Evolutionary conservation across 2,797 vertebrate species (phyloP), one percentile per base, ranked within the genome.

Genomic region (Carapus acus): DNA sequence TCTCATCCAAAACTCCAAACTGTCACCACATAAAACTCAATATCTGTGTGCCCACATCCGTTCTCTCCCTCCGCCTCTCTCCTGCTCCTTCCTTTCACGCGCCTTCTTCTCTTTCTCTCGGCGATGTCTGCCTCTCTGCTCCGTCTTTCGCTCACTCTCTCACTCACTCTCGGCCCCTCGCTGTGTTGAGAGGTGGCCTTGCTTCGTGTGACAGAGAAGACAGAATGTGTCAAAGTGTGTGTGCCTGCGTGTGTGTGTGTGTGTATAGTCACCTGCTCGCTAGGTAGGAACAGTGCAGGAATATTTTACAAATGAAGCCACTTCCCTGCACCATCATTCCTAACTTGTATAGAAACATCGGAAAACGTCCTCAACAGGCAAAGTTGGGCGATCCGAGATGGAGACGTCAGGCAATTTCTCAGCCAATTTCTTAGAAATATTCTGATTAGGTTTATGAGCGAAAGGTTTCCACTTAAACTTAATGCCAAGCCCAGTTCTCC

Each of bases 151-250:
- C 34, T 7, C 55, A 41, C 17, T 33, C 31, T 7, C 31, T 33
- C 31, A 4, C 31, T 33, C 58, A 11, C 31, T 33, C 12, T 33
- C 34, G 14, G 4, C 7, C 34, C n/a, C 34, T 36, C 34, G 4
- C 54, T 49, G 53, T 65, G 40, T 57, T 62, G 54, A 59, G 64
- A 46, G 65, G 40, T 67, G 47, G 74, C 80, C 74, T 80, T 78
- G 65, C 69, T 74, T 77, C 46, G 69, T 77, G 74, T 80, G 70
- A 58, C 65, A 76, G 49, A 60, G 43, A 74, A 69, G 70, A 71
- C 78, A 76, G 70, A n/a, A n/a, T n/a, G n/a, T n/a, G n/a, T n/a
- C n/a, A n/a, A n/a, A n/a, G n/a, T n/a, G n/a, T n/a, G n/a, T n/a
- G n/a, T n/a, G 55, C 24, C 38, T 37, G 60, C 72, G 54, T 62